Conservation (phyloP, 2,797 vertebrate genomes). For the Parauchenoglanis ngamensis region DNA sequence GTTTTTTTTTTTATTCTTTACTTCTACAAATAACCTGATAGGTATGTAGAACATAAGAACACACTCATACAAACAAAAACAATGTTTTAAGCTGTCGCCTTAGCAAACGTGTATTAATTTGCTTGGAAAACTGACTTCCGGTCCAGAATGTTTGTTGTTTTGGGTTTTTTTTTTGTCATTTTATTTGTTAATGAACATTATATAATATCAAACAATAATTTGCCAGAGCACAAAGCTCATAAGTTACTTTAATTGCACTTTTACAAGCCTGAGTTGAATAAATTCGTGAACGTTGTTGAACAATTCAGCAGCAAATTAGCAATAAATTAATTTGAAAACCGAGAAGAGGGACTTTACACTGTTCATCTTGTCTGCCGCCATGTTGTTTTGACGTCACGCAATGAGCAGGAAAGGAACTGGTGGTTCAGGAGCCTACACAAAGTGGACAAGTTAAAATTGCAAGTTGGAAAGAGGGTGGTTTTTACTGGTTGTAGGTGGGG, state of each 20-base stretch:
- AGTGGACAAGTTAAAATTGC: too few relatives aligned
- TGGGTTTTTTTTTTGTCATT: too few relatives aligned
- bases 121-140: background rate
- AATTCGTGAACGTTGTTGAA: too few relatives aligned
- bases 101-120: background rate
- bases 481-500: background rate
- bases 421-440: too few relatives aligned
- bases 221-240: background rate
- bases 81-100: background rate
- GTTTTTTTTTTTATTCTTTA: background rate
- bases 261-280: background rate
- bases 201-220: background rate
- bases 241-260: background rate
- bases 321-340: background rate
- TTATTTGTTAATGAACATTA: too few relatives aligned
- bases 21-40: background rate
- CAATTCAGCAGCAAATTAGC: too few relatives aligned
- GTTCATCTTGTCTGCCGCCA: background rate
- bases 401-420: background rate
- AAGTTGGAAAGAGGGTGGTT: background rate
- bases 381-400: background rate
- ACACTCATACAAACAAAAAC: rapidly evolving
- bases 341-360: too few relatives aligned
- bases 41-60: background rate
- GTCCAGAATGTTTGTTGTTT: too few relatives aligned